A percentile compares a stretch with the other conserved stretches of the same genome.
These are phyloP conservation scores for Karalla daura DNA, from an alignment of 2,797 vertebrate species.

Conservation along the genomic window DNA sequence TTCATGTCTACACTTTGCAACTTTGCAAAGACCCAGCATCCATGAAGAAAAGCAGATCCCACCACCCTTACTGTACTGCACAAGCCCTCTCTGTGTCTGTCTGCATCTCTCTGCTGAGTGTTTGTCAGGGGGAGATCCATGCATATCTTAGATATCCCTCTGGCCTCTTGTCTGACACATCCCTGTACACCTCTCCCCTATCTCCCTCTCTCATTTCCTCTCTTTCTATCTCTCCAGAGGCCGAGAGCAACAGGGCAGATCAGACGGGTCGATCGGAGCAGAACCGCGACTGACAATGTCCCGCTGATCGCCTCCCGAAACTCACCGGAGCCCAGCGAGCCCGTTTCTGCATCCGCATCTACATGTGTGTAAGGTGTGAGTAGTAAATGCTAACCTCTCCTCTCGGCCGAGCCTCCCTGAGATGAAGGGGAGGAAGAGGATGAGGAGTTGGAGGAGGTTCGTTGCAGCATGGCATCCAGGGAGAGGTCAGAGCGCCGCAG, in stretches of 20 bases:
- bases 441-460: constrained; percentile 94
- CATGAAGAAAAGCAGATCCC: neutral
- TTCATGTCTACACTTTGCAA: neutral
- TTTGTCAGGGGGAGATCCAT: constrained; percentile 49
- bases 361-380: neutral
- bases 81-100: too few relatives aligned
- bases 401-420: constrained; percentile 90
- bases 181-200: constrained; percentile 40
- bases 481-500: constrained; percentile 90
- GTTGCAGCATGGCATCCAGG: constrained; percentile 90
- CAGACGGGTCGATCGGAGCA: constrained; percentile 77
- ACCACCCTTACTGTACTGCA: too few relatives aligned
- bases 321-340: neutral
- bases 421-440: constrained; percentile 97
- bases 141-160: constrained; percentile 59
- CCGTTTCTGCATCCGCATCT: neutral
- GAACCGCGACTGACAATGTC: constrained; percentile 61
- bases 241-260: constrained; percentile 61
- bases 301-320: constrained; percentile 46
- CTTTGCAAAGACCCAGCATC: constrained; percentile 5
- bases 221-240: constrained; percentile 45
- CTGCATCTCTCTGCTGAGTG: constrained; percentile 12
- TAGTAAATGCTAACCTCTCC: constrained; percentile 87
- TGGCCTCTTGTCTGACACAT: constrained; percentile 65
- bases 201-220: constrained; percentile 59